A percentile compares a stretch with the other conserved stretches of the same genome.
These are phyloP conservation scores for Cotesia typhae DNA, from an alignment of 1,140 invertebrate species.

Conservation along the genomic window DNA sequence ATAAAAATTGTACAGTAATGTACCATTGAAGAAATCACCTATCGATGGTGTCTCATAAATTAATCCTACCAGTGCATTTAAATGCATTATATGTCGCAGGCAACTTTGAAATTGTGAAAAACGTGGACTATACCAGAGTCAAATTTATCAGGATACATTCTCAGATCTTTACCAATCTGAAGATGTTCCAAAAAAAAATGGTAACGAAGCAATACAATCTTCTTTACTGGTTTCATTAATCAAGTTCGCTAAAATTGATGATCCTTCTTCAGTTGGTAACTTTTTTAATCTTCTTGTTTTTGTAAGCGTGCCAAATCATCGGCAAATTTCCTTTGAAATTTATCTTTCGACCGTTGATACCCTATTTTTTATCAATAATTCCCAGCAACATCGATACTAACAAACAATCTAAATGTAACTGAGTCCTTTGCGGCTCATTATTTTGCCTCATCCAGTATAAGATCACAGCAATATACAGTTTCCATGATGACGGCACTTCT, in stretches of 20 bases:
- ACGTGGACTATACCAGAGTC: conserved; percentile 70
- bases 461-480: conserved; percentile 71
- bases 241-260: neutral
- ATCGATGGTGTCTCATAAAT: conserved; percentile 68
- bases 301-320: conserved; percentile 6
- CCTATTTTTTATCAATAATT: conserved; percentile 69
- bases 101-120: conserved; percentile 78
- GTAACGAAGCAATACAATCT: conserved; percentile 71
- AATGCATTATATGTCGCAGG: conserved; percentile 68
- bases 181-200: conserved; percentile 74
- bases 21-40: conserved; percentile 74
- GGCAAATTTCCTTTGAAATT: conserved; percentile 48
- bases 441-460: conserved; percentile 74
- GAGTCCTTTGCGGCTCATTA: conserved; percentile 57
- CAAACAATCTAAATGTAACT: conserved; percentile 69
- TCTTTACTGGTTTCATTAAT: conserved; percentile 49
- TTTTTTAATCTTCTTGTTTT: conserved; percentile 17
- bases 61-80: conserved; percentile 73
- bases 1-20: conserved; percentile 78
- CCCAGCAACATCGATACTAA: conserved; percentile 71
- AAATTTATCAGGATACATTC: conserved; percentile 70
- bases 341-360: conserved; percentile 39
- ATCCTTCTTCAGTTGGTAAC: neutral
- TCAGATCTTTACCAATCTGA: conserved; percentile 70
- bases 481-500: conserved; percentile 69